Evolutionary conservation across 2,888 invertebrate genomes (phyloP), one percentile per base, ranked within the genome.

Genomic region (Rapana venosa): DNA sequence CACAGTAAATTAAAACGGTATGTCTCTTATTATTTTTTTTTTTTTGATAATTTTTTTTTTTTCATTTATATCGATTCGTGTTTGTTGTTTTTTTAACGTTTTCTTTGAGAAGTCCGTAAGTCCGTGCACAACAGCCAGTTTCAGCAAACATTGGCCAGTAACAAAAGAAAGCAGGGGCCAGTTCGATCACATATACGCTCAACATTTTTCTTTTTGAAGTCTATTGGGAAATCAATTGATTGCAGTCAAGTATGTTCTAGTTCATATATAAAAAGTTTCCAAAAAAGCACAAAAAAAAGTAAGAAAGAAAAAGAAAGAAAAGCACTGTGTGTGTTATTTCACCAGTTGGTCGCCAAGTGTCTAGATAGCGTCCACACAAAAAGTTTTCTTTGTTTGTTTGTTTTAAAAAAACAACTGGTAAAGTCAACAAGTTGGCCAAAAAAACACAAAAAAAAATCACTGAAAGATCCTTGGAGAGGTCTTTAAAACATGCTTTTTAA

Each of bases 161-260:
- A 87, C 74, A n/a, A 35, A 85, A 30, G 22, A 61, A 87, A 74
- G 87, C 87, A 66, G 86, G n/a, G 86, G 86, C 86, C 86, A 86
- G 35, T 86, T 66, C 32, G 86, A 86, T 86, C 86, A 86, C 86
- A 86, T 30, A 13, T 85, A 58, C 58, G 20, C 86, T 86, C 35
- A 66, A 61, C 32, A 61, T 58, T 32, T 66, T 66, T 66, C n/a
- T 81, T 32, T 81, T 35, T 35, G 15, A n/a, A 86, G 86, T 86
- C 86, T 61, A 56, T 86, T 86, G 32, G 86, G 35, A 86, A 86
- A 61, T 58, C 77, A n/a, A 15, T 58, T 58, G 30, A 86, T 56
- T 86, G 86, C 66, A 86, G 30, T 86, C 86, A 86, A 35, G 66
- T 86, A 30, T 36, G 30, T 32, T 35, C 86, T 86, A 86, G 86